Conservation (phyloP, 2,888 invertebrate species). For the Pimpla rufipes region DNA sequence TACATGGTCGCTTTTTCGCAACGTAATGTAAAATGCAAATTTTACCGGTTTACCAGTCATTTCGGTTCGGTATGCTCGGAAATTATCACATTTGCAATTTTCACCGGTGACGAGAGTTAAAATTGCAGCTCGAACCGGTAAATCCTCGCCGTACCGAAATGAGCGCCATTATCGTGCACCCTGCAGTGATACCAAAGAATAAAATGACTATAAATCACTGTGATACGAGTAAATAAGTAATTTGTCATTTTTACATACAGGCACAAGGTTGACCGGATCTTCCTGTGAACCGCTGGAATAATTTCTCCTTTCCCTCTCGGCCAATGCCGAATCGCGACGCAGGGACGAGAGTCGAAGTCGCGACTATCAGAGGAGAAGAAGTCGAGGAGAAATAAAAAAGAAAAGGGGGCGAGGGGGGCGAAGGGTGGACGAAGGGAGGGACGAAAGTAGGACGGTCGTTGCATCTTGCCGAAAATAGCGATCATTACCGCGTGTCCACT, state of each 20-base stretch:
- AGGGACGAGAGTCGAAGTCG: slow-evolving; percentile 24
- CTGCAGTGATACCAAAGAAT: neutral
- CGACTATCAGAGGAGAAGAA: slow-evolving; percentile 17
- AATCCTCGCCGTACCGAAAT: no score
- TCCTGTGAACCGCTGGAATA: slow-evolving; percentile 13
- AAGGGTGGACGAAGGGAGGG: slow-evolving; percentile 62
- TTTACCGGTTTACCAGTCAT: no score
- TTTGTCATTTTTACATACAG: neutral
- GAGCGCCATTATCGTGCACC: neutral
- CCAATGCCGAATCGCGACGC: slow-evolving; percentile 45
- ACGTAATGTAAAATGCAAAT: no score
- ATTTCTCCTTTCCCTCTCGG: slow-evolving; percentile 40
- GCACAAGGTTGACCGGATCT: neutral
- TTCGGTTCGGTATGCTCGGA: no score
- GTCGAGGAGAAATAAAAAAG: slow-evolving; percentile 31
- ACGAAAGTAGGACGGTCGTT: slow-evolving; percentile 64
- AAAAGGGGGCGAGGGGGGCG: neutral
- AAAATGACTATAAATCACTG: neutral
- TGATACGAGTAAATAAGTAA: neutral
- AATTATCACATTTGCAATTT: neutral
- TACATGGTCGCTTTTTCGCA: no score
- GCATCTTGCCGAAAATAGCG: slow-evolving; percentile 58
- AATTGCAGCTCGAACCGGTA: no score
- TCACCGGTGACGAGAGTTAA: neutral
- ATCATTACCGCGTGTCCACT: slow-evolving; percentile 59